Conservation (phyloP, 2,113 vertebrate genomes). For the Crypturellus undulatus region DNA sequence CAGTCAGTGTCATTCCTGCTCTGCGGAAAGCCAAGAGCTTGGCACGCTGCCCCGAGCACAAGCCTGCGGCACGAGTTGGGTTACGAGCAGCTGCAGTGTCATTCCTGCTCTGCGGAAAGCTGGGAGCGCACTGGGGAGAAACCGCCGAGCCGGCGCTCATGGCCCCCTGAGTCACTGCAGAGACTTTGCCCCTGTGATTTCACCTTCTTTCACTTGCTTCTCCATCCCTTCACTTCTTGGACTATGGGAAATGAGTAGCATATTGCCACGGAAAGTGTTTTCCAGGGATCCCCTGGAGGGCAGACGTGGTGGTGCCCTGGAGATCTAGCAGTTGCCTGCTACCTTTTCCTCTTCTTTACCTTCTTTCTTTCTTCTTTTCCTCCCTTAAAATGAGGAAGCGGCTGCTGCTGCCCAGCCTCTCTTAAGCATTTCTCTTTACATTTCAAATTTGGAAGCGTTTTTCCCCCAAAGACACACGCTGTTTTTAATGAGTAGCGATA, state of each 20-base stretch:
- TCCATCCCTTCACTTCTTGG: neutral
- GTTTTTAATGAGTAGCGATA: constrained; percentile 30
- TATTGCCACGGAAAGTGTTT: fast-evolving
- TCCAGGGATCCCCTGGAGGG: neutral
- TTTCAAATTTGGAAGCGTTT: neutral
- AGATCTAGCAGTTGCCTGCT: too few relatives aligned
- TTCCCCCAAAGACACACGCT: neutral
- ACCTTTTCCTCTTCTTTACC: neutral
- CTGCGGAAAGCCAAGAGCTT: neutral
- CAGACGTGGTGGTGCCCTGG: too few relatives aligned
- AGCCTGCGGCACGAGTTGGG: too few relatives aligned
- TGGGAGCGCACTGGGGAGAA: neutral
- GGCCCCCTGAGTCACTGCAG: neutral
- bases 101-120: neutral
- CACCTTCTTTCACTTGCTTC: neutral
- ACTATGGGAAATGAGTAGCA: neutral
- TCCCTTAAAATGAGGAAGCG: neutral
- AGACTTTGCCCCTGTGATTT: neutral
- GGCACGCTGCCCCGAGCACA: too few relatives aligned
- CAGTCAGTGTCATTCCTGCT: too few relatives aligned
- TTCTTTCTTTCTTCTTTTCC: neutral
- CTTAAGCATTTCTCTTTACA: neutral
- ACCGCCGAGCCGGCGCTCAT: neutral
- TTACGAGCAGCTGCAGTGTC: too few relatives aligned
- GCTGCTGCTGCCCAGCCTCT: neutral